These are phyloP conservation scores for Meandrina meandrites DNA, from an alignment of 92 coral and sea anemone species.

Conservation along the genomic window DNA sequence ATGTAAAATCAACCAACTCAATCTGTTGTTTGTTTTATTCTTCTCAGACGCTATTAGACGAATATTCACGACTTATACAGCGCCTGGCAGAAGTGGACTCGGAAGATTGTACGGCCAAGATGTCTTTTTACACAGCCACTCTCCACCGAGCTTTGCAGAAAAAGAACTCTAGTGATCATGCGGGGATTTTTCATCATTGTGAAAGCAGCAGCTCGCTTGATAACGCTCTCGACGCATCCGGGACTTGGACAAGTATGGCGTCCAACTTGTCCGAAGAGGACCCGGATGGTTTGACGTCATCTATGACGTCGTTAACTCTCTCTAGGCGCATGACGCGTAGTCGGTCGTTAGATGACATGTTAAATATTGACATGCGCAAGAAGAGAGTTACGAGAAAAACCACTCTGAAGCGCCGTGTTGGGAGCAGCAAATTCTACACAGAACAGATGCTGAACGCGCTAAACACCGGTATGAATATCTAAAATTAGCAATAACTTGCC, in stretches of 20 bases:
- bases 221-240: constrained; percentile 38
- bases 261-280: constrained; percentile 44
- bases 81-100: constrained; percentile 64
- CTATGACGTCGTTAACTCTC: constrained; percentile 30
- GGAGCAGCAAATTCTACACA: constrained; percentile 93
- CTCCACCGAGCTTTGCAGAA: constrained; percentile 37
- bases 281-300: constrained; percentile 39
- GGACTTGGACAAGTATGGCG: constrained; percentile 38
- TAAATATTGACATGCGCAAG: constrained; percentile 48
- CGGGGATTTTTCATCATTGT: constrained; percentile 10
- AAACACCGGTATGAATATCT: constrained; percentile 58
- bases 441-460: constrained; percentile 60
- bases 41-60: constrained; percentile 51
- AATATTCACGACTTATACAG: constrained; percentile 39
- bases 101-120: constrained; percentile 35
- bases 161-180: constrained; percentile 45
- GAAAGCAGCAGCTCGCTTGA: constrained; percentile 52
- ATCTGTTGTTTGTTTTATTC: neutral
- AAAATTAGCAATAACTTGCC: no score
- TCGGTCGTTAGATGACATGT: constrained; percentile 91
- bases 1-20: neutral
- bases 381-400: constrained; percentile 51
- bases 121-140: constrained; percentile 56
- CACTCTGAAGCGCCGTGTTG: constrained; percentile 71
- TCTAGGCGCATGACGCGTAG: constrained; percentile 86